Percentiles rank a stretch among this genome's conserved stretches.
Evolutionary conservation across 2,888 invertebrate genomes (phyloP).

Genomic region (Parnassius mnemosyne): DNA sequence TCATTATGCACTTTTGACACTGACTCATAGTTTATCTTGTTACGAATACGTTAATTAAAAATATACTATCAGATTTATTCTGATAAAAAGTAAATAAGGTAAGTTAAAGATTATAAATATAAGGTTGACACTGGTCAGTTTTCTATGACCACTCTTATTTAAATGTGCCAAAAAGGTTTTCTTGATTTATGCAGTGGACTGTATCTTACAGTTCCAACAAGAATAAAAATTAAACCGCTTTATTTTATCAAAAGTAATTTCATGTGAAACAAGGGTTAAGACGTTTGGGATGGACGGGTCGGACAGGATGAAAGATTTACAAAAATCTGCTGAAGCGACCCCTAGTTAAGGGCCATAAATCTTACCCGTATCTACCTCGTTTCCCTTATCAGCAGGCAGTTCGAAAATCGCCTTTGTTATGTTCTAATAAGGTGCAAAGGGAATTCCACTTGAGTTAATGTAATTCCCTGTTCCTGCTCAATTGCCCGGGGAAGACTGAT

Average conservation of each 20-base stretch:
- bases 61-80: too few species aligned
- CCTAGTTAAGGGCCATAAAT: constrained; percentile 35
- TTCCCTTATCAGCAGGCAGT: constrained; percentile 16
- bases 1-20: too few species aligned
- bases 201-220: neutral
- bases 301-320: constrained; percentile 20
- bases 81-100: too few species aligned
- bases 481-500: constrained; percentile 45
- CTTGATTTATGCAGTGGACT: neutral
- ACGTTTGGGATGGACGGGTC: constrained; percentile 12
- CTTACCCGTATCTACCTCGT: constrained; percentile 33
- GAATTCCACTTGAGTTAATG: constrained; percentile 25
- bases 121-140: too few species aligned
- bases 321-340: constrained; percentile 31
- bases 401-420: constrained; percentile 25
- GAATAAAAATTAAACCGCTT: constrained; percentile 5
- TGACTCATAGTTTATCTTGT: too few species aligned
- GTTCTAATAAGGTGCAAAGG: constrained; percentile 24
- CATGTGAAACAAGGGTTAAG: constrained; percentile 21
- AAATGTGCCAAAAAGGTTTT: too few species aligned
- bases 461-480: constrained; percentile 31
- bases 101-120: too few species aligned
- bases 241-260: constrained; percentile 23
- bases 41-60: too few species aligned
- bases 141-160: too few species aligned